Evolutionary conservation across 1,140 invertebrate species (phyloP), one percentile per base, ranked within the genome.

Genomic region (Campoletis sonorensis): DNA sequence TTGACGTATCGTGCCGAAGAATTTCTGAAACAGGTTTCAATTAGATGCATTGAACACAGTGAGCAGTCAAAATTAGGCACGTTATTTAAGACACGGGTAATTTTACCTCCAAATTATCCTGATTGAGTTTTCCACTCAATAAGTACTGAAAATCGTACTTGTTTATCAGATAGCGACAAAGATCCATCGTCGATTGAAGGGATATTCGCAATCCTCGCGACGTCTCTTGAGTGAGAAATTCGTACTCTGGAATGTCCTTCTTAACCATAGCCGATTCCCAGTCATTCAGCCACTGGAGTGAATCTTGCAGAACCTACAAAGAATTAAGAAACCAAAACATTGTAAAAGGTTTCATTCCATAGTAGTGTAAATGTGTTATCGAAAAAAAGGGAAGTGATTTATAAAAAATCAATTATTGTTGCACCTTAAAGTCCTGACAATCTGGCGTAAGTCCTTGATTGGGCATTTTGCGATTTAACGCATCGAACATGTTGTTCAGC

Each of bases 41-140:
- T 33, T 33, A 33, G 3, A 33, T 33, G 30, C 7, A 33, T 33
- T 33, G 30, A 33, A 33, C 30, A 33, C 30, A 33, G 7, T 4
- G 30, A 33, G 30, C 30, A 33, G 30, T 7, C 30, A 33, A 33
- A 2, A 33, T 33, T 33, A 33, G 30, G 7, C 30, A 33, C 2
- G 30, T 33, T 33, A 33, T 33, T 33, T 33, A 33, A 33, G 30
- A 33, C 30, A 33, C 30, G 7, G 2, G 30, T 33, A 33, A 33
- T 33, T 4, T 16, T 71, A 79, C 78, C 78, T 79, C 78, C 30
- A 79, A 70, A 30, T 67, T 45, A 21, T 79, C 78, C 30, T 79
- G 78, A 54, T 79, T 79, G 11, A 79, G 26, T 79, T 70, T 79
- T 0, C 67, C 67, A 11, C 64, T 18, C n/a, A 70, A 51, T 51